Evolutionary conservation across 1,140 invertebrate species (phyloP), one percentile per base, ranked within the genome.

Genomic region (Leguminivora glycinivorella): DNA sequence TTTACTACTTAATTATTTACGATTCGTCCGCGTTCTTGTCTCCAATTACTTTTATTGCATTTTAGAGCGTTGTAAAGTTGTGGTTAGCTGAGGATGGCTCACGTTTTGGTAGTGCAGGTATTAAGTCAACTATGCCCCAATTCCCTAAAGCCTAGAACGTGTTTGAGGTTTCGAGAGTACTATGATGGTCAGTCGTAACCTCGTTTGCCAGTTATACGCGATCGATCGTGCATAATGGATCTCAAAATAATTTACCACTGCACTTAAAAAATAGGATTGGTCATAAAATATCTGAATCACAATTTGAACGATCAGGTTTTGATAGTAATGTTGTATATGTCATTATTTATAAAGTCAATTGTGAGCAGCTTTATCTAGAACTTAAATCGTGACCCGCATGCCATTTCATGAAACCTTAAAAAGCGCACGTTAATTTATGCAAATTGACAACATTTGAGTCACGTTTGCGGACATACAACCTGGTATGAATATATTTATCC

Each of bases 131-230:
- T 52, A 52, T 19, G 58, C 6, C 14, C 25, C 25, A 31, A 31
- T 63, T 63, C 17, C 17, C 58, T 26, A 63, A 63, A 63, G 58
- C 58, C 58, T 63, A 63, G 58, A 22, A 63, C 58, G 58, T 63
- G 58, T 63, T 63, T 63, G 58, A 63, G 26, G 58, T 63, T 63
- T 34, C 34, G 25, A 63, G 58, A 63, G n/a, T 52, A 52, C 4
- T 63, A 26, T 25, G 14, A 31, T 31, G 58, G 29, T 63, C 58
- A 63, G 25, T 63, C 26, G 58, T 29, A 29, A 31, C 58, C 58
- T 14, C 58, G 26, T 63, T 58, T 29, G 29, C 25, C 26, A 63
- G 26, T 31, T 26, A 63, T 17, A 2, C 31, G 58, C 58, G 58
- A 63, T 63, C 58, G 26, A 63, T 63, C 26, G 58, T 29, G 24